phyloP scores from a whole-genome alignment of 2,888 invertebrate species.

The Archips crataeganus region DNA sequence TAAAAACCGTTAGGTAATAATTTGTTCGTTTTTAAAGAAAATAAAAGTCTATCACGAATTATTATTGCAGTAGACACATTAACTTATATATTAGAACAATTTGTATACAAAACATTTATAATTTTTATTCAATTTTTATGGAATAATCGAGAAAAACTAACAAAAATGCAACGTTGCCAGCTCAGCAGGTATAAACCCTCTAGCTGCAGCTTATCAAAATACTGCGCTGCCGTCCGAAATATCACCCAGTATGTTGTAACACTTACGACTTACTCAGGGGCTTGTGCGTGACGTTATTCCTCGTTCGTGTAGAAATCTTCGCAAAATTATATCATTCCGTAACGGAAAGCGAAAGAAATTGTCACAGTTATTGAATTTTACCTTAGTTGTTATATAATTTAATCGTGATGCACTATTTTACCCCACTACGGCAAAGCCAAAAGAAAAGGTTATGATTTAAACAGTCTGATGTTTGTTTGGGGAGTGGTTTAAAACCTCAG shows the following conservation, averaged over 20 bases:
- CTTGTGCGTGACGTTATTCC: conserved; percentile 48
- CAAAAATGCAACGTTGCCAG: no score
- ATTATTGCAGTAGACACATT: no score
- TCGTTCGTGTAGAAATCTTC: conserved; percentile 59
- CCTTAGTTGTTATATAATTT: background rate
- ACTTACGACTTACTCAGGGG: conserved; percentile 47
- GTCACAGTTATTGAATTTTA: conserved; percentile 21
- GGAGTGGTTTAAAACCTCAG: no score
- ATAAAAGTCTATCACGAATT: no score
- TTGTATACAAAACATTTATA: no score
- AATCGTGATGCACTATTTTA: background rate
- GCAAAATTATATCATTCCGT: conserved; percentile 57
- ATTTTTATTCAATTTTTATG: no score
- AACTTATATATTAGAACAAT: no score
- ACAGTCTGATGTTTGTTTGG: background rate
- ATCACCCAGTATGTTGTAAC: conserved; percentile 48
- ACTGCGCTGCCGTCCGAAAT: background rate
- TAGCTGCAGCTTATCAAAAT: background rate
- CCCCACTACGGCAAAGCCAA: background rate
- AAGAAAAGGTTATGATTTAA: background rate
- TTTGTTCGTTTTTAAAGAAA: no score
- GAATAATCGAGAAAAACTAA: no score
- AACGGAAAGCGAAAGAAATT: conserved; percentile 57
- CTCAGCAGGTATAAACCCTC: no score
- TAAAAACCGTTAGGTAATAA: no score